A percentile compares a stretch with the other conserved stretches of the same genome.
Conservation (phyloP, 2,888 invertebrate genomes). For the Cancer borealis region DNA sequence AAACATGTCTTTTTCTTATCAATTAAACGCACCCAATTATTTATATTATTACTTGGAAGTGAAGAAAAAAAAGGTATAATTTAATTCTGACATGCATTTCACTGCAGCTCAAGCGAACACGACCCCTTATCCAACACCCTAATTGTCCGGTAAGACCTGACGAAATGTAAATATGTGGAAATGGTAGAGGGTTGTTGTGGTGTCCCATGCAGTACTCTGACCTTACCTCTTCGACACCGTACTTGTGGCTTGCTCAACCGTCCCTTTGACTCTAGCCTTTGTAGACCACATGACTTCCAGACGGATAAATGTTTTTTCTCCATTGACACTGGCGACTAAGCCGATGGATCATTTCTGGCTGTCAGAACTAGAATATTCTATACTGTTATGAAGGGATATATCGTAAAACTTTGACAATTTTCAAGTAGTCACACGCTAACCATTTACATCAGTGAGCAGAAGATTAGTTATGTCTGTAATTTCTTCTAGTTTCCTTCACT, state of each 20-base stretch:
- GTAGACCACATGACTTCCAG: not conserved
- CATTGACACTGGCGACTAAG: not conserved
- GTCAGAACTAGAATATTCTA: not conserved
- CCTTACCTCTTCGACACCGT: slow-evolving; percentile 18
- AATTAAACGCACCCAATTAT: not conserved
- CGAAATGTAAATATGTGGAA: not conserved
- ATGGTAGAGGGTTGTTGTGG: slow-evolving; percentile 45
- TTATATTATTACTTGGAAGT: not conserved
- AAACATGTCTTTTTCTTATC: not conserved
- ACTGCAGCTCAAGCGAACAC: slow-evolving; percentile 68
- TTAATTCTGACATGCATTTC: slow-evolving; percentile 57
- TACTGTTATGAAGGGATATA: not conserved
- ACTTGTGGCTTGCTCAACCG: slow-evolving; percentile 30
- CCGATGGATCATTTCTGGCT: not conserved
- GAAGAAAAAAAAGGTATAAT: slow-evolving; percentile 3
- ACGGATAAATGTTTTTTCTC: not conserved
- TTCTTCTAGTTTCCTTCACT: not conserved
- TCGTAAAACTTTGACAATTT: not conserved
- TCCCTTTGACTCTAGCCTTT: slow-evolving; percentile 11
- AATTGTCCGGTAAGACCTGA: slow-evolving; percentile 70
- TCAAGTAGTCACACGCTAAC: not conserved
- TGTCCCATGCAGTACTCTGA: slow-evolving; percentile 3
- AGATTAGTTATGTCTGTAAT: not conserved
- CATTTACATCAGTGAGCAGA: not conserved
- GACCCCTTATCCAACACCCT: slow-evolving; percentile 69